A percentile compares a stretch with the other conserved stretches of the same genome.
phyloP scores from a whole-genome alignment of 2,113 vertebrate species.

The Ia io region DNA sequence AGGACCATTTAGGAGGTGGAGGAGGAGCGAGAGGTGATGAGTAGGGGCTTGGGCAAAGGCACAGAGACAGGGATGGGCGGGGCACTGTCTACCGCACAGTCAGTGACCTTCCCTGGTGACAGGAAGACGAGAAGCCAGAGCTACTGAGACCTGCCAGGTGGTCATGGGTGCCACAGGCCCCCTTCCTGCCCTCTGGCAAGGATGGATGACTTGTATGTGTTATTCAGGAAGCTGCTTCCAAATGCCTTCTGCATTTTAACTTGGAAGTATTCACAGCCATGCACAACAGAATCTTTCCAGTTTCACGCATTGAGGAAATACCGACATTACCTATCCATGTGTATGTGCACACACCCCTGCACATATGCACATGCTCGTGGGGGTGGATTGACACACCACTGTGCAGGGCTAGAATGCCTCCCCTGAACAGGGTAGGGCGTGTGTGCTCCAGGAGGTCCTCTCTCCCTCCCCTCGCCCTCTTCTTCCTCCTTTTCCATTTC shows the following conservation, averaged over 20 bases:
- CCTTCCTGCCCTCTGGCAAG: no score
- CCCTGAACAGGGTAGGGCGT: no score
- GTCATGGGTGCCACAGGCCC: rapidly evolving
- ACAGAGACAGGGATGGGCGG: neutral
- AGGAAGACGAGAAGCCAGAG: neutral
- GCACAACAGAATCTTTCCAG: neutral
- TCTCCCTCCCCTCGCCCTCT: neutral
- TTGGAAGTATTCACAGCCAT: neutral
- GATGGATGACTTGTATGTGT: neutral
- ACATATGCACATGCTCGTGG: neutral
- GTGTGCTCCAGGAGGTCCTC: neutral
- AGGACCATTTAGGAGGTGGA: neutral
- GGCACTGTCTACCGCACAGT: neutral
- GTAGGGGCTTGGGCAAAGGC: no score
- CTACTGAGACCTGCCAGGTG: no score
- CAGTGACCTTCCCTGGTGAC: neutral
- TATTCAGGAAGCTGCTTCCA: neutral
- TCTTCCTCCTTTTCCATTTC: neutral
- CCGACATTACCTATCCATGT: neutral
- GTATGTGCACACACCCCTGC: neutral
- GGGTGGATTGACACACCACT: neutral
- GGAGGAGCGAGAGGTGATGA: neutral
- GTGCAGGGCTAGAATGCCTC: neutral
- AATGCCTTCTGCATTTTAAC: neutral
- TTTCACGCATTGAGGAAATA: neutral